These are phyloP conservation scores for Nothobranchius furzeri DNA, from an alignment of 2,113 vertebrate genomes.

Conservation along the genomic window DNA sequence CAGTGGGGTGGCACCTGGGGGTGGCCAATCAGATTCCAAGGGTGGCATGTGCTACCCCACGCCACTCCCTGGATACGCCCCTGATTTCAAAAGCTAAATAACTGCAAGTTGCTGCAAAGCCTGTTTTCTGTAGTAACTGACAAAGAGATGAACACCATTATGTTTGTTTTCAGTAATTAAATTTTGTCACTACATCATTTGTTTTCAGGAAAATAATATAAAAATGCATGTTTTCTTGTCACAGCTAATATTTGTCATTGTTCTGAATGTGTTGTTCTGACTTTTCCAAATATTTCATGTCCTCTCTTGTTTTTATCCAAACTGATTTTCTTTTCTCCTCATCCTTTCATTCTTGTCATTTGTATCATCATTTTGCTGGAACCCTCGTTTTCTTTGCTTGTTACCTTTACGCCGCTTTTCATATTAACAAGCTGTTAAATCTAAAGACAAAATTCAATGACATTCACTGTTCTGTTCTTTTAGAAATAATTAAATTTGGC, in stretches of 20 bases:
- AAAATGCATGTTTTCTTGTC: too few species aligned
- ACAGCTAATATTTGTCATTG: too few species aligned
- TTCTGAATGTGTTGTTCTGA: neutral
- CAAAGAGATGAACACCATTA: too few species aligned
- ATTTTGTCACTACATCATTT: neutral
- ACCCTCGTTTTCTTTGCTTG: neutral
- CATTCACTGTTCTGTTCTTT: constrained; percentile 1
- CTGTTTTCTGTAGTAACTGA: too few species aligned
- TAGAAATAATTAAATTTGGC: constrained; percentile 8
- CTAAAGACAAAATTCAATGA: constrained; percentile 2
- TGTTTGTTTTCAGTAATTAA: too few species aligned
- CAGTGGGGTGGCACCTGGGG: too few species aligned
- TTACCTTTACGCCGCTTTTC: neutral
- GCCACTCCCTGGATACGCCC: too few species aligned
- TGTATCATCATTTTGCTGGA: neutral
- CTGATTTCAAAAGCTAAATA: too few species aligned
- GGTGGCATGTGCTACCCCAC: too few species aligned
- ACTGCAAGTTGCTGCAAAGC: too few species aligned
- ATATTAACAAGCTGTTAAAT: neutral
- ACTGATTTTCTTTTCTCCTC: neutral
- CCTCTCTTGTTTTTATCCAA: neutral
- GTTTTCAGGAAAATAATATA: neutral
- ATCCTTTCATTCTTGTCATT: neutral
- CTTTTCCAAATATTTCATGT: neutral
- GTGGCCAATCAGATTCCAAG: too few species aligned